Conservation (phyloP, 2,113 vertebrate species). For the Agelaius tricolor region DNA sequence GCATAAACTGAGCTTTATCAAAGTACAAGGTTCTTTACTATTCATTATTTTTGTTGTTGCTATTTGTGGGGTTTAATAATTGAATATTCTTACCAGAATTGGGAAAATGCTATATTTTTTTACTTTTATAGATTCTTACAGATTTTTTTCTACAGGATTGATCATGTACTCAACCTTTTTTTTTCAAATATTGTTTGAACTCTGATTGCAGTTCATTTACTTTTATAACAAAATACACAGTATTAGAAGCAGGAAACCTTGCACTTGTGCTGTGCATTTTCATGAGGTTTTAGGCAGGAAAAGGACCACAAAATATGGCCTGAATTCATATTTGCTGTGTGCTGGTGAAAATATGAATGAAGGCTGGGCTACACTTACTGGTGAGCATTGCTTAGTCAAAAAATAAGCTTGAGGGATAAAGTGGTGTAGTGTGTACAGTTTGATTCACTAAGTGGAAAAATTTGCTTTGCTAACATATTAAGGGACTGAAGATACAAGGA, state of each 20-base stretch:
- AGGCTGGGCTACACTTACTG: neutral
- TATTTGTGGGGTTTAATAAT: neutral
- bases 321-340: neutral
- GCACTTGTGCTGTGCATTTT: neutral
- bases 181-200: neutral
- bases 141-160: neutral
- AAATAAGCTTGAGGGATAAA: neutral
- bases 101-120: neutral
- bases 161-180: neutral
- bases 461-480: neutral
- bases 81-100: neutral
- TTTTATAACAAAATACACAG: neutral
- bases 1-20: neutral
- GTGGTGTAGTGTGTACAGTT: neutral
- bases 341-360: neutral
- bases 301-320: neutral
- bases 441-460: conserved; percentile 37
- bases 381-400: neutral
- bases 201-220: neutral
- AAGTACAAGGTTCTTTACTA: neutral
- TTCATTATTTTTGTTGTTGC: neutral
- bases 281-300: neutral
- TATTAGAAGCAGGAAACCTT: neutral
- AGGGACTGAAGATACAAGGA: neutral
- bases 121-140: neutral